These are phyloP conservation scores for Lepisosteus oculatus DNA, from an alignment of 2,113 vertebrate genomes.

Conservation along the genomic window DNA sequence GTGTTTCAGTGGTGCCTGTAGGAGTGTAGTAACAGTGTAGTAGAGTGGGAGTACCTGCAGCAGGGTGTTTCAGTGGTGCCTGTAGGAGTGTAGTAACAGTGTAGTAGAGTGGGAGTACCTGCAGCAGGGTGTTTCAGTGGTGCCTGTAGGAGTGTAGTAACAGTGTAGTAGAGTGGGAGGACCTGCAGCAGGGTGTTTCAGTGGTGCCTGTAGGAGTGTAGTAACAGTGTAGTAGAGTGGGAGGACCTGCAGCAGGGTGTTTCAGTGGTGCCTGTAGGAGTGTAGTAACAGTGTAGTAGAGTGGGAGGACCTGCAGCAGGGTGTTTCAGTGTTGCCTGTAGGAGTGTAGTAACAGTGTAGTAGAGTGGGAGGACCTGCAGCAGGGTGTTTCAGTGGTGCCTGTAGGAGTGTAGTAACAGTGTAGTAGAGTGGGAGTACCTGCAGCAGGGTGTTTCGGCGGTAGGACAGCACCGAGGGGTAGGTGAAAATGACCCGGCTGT, in stretches of 20 bases:
- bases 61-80: slow-evolving; percentile 16
- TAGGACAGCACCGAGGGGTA: slow-evolving; percentile 71
- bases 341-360: too few relatives aligned
- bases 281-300: too few relatives aligned
- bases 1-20: too few relatives aligned
- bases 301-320: too few relatives aligned
- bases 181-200: too few relatives aligned
- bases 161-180: too few relatives aligned
- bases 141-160: slow-evolving; percentile 38
- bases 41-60: slow-evolving; percentile 26
- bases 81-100: too few relatives aligned
- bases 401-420: too few relatives aligned
- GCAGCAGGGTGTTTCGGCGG: slow-evolving; percentile 43
- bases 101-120: slow-evolving; percentile 24
- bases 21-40: neutral
- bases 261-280: slow-evolving; percentile 35
- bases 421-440: slow-evolving; percentile 42
- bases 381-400: slow-evolving; percentile 41
- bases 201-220: too few relatives aligned
- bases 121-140: slow-evolving; percentile 17
- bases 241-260: slow-evolving; percentile 51
- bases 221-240: too few relatives aligned
- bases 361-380: slow-evolving; percentile 45
- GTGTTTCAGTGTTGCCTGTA: too few relatives aligned
- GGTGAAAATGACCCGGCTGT: slow-evolving; percentile 53